Conservation (phyloP, 2,888 invertebrate genomes). For the Pteria penguin region DNA sequence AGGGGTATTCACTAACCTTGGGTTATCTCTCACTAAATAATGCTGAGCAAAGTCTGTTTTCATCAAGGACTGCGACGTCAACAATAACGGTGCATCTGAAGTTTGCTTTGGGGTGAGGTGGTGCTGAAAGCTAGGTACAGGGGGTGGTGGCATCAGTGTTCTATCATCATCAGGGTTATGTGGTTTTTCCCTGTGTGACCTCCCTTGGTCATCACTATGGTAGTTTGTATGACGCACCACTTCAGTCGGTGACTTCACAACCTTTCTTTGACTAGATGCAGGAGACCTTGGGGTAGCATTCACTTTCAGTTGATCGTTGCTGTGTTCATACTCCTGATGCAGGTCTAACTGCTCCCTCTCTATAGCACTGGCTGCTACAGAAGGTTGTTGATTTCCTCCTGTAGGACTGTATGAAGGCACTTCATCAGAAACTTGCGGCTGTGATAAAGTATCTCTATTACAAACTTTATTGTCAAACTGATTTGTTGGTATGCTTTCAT, state of each 20-base stretch:
- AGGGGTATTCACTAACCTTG: conserved; percentile 9
- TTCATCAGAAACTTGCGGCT: too few species aligned
- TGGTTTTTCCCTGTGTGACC: background rate
- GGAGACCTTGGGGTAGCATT: background rate
- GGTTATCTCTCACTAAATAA: conserved; percentile 54
- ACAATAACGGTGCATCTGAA: conserved; percentile 50
- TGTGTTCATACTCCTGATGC: background rate
- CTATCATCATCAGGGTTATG: background rate
- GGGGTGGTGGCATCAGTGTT: conserved; percentile 35
- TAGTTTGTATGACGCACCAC: too few species aligned
- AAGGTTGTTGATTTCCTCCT: background rate
- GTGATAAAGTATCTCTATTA: too few species aligned
- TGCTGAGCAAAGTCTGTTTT: conserved; percentile 63
- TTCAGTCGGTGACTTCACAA: background rate
- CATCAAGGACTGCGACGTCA: conserved; percentile 60
- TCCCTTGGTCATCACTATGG: background rate
- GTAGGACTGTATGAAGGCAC: background rate
- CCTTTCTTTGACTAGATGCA: background rate
- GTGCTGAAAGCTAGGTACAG: conserved; percentile 50
- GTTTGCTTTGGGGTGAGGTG: conserved; percentile 41
- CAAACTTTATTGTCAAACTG: too few species aligned
- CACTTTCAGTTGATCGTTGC: background rate
- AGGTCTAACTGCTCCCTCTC: background rate
- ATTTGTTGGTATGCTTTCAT: too few species aligned
- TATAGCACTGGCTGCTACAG: background rate